Percentiles rank a stretch among this genome's conserved stretches.
These are phyloP conservation scores for Anguilla anguilla DNA, from an alignment of 2,797 vertebrate genomes.

Conservation along the genomic window DNA sequence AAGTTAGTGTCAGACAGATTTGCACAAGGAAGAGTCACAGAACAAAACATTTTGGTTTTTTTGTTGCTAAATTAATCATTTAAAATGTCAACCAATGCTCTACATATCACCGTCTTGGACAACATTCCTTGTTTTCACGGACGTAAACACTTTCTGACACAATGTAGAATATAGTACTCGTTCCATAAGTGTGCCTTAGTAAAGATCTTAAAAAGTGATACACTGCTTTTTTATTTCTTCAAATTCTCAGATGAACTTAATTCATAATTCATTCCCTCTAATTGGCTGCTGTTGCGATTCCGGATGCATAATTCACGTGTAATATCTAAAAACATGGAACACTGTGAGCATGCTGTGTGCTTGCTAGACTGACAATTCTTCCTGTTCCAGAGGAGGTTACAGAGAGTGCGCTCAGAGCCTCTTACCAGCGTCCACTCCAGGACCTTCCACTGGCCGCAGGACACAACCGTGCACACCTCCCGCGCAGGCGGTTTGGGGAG, in stretches of 20 bases:
- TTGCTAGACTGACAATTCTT: background rate
- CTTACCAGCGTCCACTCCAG: conserved; percentile 94
- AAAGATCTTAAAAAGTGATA: background rate
- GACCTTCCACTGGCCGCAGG: conserved; percentile 94
- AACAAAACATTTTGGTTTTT: background rate
- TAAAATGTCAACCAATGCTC: background rate
- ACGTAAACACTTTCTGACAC: background rate
- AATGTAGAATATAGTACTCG: background rate
- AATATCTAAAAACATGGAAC: background rate
- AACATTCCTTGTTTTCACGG: background rate
- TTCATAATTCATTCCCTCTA: background rate
- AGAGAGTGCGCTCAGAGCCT: conserved; percentile 1
- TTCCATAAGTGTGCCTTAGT: background rate
- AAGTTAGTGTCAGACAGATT: background rate
- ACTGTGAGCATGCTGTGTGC: background rate
- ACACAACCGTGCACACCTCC: conserved; percentile 83
- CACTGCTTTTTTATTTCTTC: background rate
- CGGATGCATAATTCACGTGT: background rate
- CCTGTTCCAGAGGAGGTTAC: background rate
- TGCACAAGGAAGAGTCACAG: background rate
- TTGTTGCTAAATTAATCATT: background rate
- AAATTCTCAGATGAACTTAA: background rate
- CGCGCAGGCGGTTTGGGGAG: conserved; percentile 85
- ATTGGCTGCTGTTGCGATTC: background rate
- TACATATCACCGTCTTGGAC: background rate